Evolutionary conservation across 2,888 invertebrate species (phyloP).

Genomic region (Phalangium opilio): DNA sequence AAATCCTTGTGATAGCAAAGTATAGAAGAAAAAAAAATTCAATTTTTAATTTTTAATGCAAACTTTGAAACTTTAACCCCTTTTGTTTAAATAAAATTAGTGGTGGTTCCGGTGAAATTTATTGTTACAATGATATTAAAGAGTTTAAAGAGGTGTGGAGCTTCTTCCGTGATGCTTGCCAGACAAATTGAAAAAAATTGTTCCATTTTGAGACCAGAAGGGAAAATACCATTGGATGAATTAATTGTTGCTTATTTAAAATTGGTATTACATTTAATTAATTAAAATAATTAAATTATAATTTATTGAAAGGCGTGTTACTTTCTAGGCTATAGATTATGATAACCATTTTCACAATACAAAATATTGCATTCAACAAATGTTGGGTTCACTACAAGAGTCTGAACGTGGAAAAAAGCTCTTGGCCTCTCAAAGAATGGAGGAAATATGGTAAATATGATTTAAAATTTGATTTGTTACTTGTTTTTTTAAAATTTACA

Average conservation of each 20-base stretch:
- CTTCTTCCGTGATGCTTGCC: conserved; percentile 87
- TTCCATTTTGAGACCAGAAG: conserved; percentile 67
- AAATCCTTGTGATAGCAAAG: conserved; percentile 93
- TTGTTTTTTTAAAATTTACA: too few relatives aligned
- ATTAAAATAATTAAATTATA: too few relatives aligned
- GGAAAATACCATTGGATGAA: conserved; percentile 57
- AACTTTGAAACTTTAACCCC: conserved; percentile 25
- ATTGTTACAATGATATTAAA: conserved; percentile 53
- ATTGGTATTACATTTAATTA: conserved; percentile 25
- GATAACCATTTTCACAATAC: conserved; percentile 82
- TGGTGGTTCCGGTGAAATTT: conserved; percentile 84
- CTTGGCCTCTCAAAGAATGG: conserved; percentile 65
- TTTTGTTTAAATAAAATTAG: too few relatives aligned
- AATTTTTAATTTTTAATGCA: background rate
- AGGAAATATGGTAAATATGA: conserved; percentile 64
- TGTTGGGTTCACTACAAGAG: conserved; percentile 75
- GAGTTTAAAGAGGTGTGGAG: conserved; percentile 55
- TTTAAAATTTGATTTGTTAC: too few relatives aligned
- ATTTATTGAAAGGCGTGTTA: conserved; percentile 25
- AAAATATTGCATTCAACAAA: conserved; percentile 91
- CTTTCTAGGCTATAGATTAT: conserved; percentile 66
- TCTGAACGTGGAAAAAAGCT: conserved; percentile 57
- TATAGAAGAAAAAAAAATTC: conserved; percentile 34
- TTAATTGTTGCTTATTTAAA: conserved; percentile 47
- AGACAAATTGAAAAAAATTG: conserved; percentile 85